A percentile compares a stretch with the other conserved stretches of the same genome.
These are phyloP conservation scores for Hycleus cichorii DNA, from an alignment of 1,140 invertebrate species.

Conservation along the genomic window DNA sequence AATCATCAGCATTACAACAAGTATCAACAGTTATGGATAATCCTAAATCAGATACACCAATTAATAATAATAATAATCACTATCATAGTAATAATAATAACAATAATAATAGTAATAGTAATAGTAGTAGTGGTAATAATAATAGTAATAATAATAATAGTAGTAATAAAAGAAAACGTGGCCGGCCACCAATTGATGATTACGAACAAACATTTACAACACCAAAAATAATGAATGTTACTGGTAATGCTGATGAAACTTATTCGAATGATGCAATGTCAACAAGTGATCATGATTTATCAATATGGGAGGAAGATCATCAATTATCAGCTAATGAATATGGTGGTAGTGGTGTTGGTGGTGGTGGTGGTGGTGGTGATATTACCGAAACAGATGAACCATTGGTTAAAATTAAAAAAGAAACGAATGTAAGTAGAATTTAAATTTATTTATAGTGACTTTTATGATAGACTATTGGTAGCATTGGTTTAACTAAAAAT, in stretches of 20 bases:
- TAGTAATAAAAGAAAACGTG: constrained; percentile 44
- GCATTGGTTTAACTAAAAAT: too few relatives aligned
- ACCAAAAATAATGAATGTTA: constrained; percentile 48
- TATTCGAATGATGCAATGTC: constrained; percentile 40
- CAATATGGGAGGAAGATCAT: constrained; percentile 36
- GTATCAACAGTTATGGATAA: constrained; percentile 39
- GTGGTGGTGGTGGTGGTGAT: constrained; percentile 9
- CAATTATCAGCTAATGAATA: constrained; percentile 22
- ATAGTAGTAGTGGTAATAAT: too few relatives aligned
- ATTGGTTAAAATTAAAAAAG: constrained; percentile 34
- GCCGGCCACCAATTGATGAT: constrained; percentile 57
- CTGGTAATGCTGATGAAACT: constrained; percentile 42
- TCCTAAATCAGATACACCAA: constrained; percentile 38
- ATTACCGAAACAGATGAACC: constrained; percentile 32
- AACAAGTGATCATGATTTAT: constrained; percentile 37
- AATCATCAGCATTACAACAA: constrained; percentile 40
- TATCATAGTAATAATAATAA: too few relatives aligned
- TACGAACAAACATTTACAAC: constrained; percentile 47
- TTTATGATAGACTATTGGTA: too few relatives aligned
- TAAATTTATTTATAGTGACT: too few relatives aligned
- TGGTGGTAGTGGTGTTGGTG: constrained; percentile 3
- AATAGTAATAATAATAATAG: not conserved
- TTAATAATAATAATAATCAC: not conserved
- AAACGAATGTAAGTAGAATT: constrained; percentile 7
- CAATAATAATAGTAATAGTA: too few relatives aligned